Base-by-base conservation (phyloP, 2,113 vertebrate genomes). In the Festucalex cinctus region DNA sequence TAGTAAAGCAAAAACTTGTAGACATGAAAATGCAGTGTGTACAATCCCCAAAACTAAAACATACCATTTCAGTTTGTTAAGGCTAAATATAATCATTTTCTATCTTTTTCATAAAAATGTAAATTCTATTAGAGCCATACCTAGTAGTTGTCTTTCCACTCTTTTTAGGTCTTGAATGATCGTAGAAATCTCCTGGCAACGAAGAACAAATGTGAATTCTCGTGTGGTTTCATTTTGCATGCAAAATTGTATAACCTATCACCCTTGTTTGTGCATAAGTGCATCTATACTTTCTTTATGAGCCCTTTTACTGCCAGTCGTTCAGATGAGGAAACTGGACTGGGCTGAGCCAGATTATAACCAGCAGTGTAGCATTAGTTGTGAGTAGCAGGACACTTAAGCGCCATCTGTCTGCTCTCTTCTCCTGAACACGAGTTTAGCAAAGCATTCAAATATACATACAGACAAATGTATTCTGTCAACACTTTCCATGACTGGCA, bases 121-220 rank as follows among this genome's bases (percentile, higher is more conserved):
- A 17, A 24, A 22, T 1, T 36, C 9, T 6, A 28, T 61, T 3
- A 58, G 14, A 67, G 63, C 6, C 83, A 77, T 94, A 98, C 96
- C 95, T 83, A 96, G 93, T 36, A 98, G 83, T 57, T 98, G 96
- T 77, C 94, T 93, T 80, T 98, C 96, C 81, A 98, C 95, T 84
- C 93, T 92, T 81, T 94, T 97, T 70, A 98, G 78, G 76, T 98
- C 95, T 81, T 97, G 95, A 80, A 98, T 90, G 76, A 98, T 94
- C 51, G 92, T 95, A 60, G 94, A 93, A 87, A 98, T 96, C 85
- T 98, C 96, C 96, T 98, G 89, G 51, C 73, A 59, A 65, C n/a
- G 5, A 78, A 35, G 70, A 59, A 69, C 71, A 22, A 49, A 22
- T 46, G 68, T 70, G 36, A 60, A 12, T 60, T 46, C 43, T 16